Conservation (phyloP, 2,888 invertebrate species). For the Pachliopta kotzebuea region DNA sequence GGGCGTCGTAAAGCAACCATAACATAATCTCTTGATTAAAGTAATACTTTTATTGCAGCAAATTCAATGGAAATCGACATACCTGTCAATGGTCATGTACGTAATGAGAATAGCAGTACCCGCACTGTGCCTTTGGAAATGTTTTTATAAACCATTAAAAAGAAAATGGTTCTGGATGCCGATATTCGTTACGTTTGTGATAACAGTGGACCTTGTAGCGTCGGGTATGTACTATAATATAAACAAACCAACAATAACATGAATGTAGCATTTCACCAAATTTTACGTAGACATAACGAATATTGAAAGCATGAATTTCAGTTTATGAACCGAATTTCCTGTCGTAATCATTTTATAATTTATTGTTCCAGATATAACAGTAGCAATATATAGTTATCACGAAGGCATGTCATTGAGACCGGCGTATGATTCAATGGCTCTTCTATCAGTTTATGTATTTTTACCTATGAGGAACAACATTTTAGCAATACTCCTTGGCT, state of each 20-base stretch:
- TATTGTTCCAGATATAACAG: conserved; percentile 79
- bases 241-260: too few relatives aligned
- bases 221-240: conserved; percentile 71
- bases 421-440: conserved; percentile 85
- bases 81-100: conserved; percentile 66
- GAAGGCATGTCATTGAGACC: conserved; percentile 81
- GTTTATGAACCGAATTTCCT: background rate
- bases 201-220: conserved; percentile 74
- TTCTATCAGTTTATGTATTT: conserved; percentile 91
- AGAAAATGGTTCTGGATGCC: conserved; percentile 67
- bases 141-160: conserved; percentile 60
- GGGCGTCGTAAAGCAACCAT: too few relatives aligned
- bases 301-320: background rate
- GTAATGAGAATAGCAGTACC: conserved; percentile 61
- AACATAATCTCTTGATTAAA: background rate
- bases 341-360: background rate
- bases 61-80: conserved; percentile 63
- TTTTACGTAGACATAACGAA: background rate
- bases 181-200: conserved; percentile 59
- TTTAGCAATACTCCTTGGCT: conserved; percentile 85
- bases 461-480: conserved; percentile 88
- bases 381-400: conserved; percentile 83
- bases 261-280: background rate
- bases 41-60: conserved; percentile 49
- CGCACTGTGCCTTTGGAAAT: conserved; percentile 57